Percentiles rank a stretch among this genome's conserved stretches.
Evolutionary conservation across 2,113 vertebrate genomes (phyloP).

Genomic region (Triplophysa siluroides): DNA sequence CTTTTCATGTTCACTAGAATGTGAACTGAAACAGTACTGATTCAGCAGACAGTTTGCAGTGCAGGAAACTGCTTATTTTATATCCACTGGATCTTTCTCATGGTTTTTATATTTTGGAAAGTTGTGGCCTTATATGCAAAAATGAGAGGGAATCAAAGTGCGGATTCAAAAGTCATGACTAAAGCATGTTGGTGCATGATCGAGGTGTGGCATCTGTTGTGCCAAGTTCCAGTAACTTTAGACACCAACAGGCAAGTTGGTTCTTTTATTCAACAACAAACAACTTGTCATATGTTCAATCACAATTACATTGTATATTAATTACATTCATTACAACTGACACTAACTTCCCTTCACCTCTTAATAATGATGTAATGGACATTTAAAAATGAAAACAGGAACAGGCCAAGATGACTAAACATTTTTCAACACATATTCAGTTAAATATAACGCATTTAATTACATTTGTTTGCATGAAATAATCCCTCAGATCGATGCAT

Average conservation of each 20-base stretch:
- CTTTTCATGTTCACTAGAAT: background rate
- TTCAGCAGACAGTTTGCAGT: background rate
- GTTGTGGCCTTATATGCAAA: conserved; percentile 5
- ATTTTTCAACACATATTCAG: background rate
- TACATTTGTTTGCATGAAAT: too few relatives aligned
- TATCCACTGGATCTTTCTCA: conserved; percentile 19
- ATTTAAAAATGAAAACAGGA: background rate
- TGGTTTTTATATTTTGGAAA: conserved; percentile 9
- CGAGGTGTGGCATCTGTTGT: background rate
- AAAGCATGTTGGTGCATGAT: background rate
- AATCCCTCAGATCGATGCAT: background rate
- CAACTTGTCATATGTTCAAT: background rate
- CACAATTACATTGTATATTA: background rate
- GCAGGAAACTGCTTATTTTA: background rate
- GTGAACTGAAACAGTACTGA: background rate
- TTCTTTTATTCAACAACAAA: background rate
- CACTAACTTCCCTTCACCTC: background rate
- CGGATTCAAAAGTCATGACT: background rate
- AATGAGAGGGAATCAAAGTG: too few relatives aligned
- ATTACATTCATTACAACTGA: background rate
- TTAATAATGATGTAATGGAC: background rate
- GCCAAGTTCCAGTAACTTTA: background rate
- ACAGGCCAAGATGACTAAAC: background rate
- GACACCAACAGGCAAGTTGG: background rate
- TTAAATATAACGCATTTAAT: background rate